Evolutionary conservation across 2,888 invertebrate genomes (phyloP).

Genomic region (Pinctada fucata): DNA sequence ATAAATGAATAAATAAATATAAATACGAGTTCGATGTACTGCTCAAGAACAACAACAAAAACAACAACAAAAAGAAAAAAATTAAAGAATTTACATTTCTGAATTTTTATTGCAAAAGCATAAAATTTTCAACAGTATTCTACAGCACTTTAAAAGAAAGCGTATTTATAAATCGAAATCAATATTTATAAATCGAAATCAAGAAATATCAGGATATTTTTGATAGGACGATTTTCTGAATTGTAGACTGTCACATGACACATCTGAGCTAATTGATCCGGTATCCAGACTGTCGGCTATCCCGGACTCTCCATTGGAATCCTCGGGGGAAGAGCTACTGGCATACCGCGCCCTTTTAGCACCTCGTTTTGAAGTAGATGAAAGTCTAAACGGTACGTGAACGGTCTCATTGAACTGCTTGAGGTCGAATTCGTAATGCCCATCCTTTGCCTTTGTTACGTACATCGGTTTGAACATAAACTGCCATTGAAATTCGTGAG

Average conservation of each 20-base stretch:
- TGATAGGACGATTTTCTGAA: constrained; percentile 5
- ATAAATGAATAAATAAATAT: too few relatives aligned
- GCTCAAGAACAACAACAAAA: too few relatives aligned
- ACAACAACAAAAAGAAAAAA: too few relatives aligned
- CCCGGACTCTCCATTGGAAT: constrained; percentile 12
- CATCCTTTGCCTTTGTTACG: constrained; percentile 23
- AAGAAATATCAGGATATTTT: background rate
- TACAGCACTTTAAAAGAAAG: too few relatives aligned
- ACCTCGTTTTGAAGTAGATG: background rate
- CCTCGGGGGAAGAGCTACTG: constrained; percentile 21
- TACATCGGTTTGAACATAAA: constrained; percentile 62
- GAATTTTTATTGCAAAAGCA: too few relatives aligned
- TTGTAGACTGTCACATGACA: constrained; percentile 2
- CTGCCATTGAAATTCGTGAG: constrained; percentile 70
- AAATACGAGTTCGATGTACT: too few relatives aligned
- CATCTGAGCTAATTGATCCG: constrained; percentile 6
- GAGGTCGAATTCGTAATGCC: constrained; percentile 32
- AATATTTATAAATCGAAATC: too few relatives aligned
- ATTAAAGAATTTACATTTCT: too few relatives aligned
- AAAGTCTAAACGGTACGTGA: background rate
- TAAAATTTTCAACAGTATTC: too few relatives aligned
- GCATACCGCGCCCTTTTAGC: background rate
- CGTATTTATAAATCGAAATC: too few relatives aligned
- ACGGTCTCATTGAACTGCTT: constrained; percentile 34
- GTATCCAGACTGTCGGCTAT: constrained; percentile 12